phyloP scores from a whole-genome alignment of 2,797 vertebrate species.

The Alosa sapidissima region DNA sequence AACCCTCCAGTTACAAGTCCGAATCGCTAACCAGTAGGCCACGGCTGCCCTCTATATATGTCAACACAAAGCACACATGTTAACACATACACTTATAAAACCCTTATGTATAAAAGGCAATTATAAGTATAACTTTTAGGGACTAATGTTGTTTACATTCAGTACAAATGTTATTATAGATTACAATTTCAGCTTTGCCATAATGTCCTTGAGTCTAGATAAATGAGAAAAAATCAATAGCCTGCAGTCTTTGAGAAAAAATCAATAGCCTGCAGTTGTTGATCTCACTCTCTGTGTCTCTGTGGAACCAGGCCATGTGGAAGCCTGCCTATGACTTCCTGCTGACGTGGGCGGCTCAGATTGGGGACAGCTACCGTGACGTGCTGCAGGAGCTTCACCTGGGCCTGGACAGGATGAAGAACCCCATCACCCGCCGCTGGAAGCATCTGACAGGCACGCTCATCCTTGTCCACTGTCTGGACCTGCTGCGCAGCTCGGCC shows the following conservation, averaged over 20 bases:
- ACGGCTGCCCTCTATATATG: no score
- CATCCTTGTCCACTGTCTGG: constrained; percentile 92
- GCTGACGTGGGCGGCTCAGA: constrained; percentile 91
- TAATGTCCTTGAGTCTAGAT: background rate
- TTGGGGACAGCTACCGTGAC: constrained; percentile 95
- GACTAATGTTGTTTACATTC: background rate
- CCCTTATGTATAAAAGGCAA: no score
- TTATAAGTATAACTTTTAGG: background rate
- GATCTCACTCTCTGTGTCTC: background rate
- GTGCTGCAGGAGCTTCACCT: constrained; percentile 95
- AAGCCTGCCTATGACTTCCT: constrained; percentile 96
- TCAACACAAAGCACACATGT: background rate
- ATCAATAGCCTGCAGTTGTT: background rate
- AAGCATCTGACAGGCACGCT: constrained; percentile 94
- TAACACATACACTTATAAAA: background rate
- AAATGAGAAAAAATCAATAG: background rate
- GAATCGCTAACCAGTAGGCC: no score
- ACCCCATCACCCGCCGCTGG: constrained; percentile 94
- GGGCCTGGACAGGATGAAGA: constrained; percentile 94
- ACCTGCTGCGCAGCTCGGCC: constrained; percentile 84
- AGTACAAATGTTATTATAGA: background rate
- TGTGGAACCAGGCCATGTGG: constrained; percentile 89
- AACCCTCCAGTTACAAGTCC: no score
- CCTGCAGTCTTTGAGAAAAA: background rate
- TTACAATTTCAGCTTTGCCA: background rate